Evolutionary conservation across 2,888 invertebrate species (phyloP).

Genomic region (Stomorhina lunata): DNA sequence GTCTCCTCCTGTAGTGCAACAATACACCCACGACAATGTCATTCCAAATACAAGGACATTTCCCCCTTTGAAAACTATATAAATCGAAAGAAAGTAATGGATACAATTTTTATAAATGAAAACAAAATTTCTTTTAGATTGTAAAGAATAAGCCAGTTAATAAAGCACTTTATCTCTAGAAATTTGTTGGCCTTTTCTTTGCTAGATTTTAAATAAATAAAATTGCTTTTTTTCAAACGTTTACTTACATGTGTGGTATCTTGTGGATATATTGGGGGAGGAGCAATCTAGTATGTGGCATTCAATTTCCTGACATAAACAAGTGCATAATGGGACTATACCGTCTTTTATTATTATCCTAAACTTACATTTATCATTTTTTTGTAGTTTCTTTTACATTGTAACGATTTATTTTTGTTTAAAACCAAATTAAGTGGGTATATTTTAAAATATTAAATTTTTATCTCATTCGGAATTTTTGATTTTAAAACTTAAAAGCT

Average conservation of each 20-base stretch:
- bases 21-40: conserved; percentile 38
- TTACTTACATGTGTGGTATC: neutral
- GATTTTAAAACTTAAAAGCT: too few relatives aligned
- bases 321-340: too few relatives aligned
- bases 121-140: conserved; percentile 23
- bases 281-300: neutral
- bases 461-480: too few relatives aligned
- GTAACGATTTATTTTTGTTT: conserved; percentile 25
- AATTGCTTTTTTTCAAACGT: conserved; percentile 9
- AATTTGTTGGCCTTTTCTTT: neutral
- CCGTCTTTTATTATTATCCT: conserved; percentile 11
- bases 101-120: neutral
- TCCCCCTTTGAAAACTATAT: conserved; percentile 18
- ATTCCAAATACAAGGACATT: conserved; percentile 56
- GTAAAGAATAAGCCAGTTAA: conserved; percentile 43
- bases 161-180: conserved; percentile 43
- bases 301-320: conserved; percentile 32
- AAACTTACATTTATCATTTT: conserved; percentile 2
- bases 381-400: conserved; percentile 15
- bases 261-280: neutral
- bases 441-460: too few relatives aligned
- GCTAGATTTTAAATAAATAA: conserved; percentile 4
- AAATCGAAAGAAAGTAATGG: neutral
- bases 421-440: too few relatives aligned
- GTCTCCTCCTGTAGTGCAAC: neutral